Evolutionary conservation across 2,888 invertebrate genomes (phyloP).

Genomic region (Macrosoma leucophasiata): DNA sequence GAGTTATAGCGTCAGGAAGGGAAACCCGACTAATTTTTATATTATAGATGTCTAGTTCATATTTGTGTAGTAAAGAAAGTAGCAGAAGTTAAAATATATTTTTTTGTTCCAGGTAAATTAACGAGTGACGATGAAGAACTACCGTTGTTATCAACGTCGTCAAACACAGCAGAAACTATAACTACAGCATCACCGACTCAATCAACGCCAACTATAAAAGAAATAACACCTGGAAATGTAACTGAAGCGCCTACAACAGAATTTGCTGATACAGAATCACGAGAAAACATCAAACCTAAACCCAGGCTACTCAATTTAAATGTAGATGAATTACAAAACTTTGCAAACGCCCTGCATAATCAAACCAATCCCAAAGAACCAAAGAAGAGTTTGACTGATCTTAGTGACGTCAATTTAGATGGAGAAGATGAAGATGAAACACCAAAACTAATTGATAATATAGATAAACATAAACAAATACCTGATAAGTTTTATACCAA

Average conservation of each 20-base stretch:
- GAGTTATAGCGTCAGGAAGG: too few species aligned
- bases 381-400: conserved; percentile 68
- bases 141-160: conserved; percentile 15
- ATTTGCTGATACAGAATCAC: conserved; percentile 33
- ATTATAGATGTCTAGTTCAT: too few species aligned
- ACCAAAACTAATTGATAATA: conserved; percentile 31
- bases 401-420: conserved; percentile 88
- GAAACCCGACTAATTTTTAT: too few species aligned
- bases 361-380: conserved; percentile 38
- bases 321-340: conserved; percentile 61
- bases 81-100: too few species aligned
- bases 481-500: conserved; percentile 61
- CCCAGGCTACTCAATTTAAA: conserved; percentile 55
- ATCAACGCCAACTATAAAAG: conserved; percentile 29
- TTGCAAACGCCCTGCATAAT: conserved; percentile 60
- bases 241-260: conserved; percentile 29
- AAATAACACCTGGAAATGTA: conserved; percentile 29
- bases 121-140: conserved; percentile 51
- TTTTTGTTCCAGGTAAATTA: conserved; percentile 53
- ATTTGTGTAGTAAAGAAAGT: too few species aligned
- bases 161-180: conserved; percentile 24
- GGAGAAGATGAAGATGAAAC: conserved; percentile 73
- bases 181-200: conserved; percentile 27
- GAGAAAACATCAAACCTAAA: conserved; percentile 42
- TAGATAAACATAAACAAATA: conserved; percentile 39